Percentiles rank a stretch among this genome's conserved stretches.
Conservation (phyloP, 2,888 invertebrate species). For the Cylloceria caligata region DNA sequence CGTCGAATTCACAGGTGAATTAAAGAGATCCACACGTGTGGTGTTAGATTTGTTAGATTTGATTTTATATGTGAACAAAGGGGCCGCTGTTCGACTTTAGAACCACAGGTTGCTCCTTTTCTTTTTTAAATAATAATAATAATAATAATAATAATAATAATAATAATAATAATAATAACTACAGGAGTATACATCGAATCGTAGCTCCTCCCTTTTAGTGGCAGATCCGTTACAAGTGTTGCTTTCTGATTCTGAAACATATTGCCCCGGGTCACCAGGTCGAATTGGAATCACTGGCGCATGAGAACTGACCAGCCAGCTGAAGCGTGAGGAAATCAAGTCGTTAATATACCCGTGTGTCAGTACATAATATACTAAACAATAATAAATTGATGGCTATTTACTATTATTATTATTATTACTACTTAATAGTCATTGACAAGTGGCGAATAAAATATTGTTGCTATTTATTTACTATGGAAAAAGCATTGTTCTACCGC, state of each 20-base stretch:
- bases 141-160: no score
- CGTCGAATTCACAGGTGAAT: not conserved
- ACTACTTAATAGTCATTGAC: not conserved
- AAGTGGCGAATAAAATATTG: not conserved
- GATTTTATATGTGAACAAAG: not conserved
- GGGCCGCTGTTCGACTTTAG: not conserved
- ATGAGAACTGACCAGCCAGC: slow-evolving; percentile 53
- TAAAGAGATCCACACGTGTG: not conserved
- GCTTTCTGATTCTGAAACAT: slow-evolving; percentile 37
- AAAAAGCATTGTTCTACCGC: not conserved
- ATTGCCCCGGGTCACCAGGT: slow-evolving; percentile 53
- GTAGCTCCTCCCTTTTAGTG: slow-evolving; percentile 30
- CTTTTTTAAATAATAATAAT: not conserved
- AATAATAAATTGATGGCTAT: slow-evolving; percentile 3
- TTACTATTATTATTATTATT: not conserved
- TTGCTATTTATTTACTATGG: not conserved
- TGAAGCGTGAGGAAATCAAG: slow-evolving; percentile 26
- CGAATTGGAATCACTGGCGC: slow-evolving; percentile 38
- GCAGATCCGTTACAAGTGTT: slow-evolving; percentile 8
- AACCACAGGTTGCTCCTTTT: not conserved
- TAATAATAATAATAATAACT: slow-evolving; percentile 3
- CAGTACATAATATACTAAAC: slow-evolving; percentile 24
- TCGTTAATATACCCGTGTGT: slow-evolving; percentile 19
- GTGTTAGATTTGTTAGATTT: not conserved
- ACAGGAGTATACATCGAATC: slow-evolving; percentile 30